A percentile compares a stretch with the other conserved stretches of the same genome.
Conservation (phyloP, 2,888 invertebrate species). For the Cyaniris semiargus region DNA sequence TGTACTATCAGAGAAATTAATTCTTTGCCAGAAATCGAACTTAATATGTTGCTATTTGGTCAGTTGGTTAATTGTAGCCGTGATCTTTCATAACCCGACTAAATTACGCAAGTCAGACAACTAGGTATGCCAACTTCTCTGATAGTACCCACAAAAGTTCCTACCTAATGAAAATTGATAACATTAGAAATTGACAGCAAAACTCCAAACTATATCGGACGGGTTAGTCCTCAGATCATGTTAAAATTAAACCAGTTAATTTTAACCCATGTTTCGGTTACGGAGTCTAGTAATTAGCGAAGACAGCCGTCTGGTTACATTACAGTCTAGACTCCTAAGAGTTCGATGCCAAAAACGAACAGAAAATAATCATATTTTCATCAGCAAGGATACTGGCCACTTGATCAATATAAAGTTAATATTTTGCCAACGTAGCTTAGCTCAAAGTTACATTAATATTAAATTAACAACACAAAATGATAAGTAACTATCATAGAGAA, state of each 20-base stretch:
- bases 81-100: too few species aligned
- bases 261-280: constrained; percentile 20
- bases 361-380: background rate
- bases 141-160: too few species aligned
- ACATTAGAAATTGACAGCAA: constrained; percentile 3
- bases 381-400: background rate
- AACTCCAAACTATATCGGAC: background rate
- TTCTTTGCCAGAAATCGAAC: too few species aligned
- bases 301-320: constrained; percentile 13
- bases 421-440: background rate
- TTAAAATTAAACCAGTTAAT: constrained; percentile 23
- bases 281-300: background rate
- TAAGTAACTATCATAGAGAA: too few species aligned
- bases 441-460: too few species aligned
- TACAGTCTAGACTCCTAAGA: constrained; percentile 3
- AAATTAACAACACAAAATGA: too few species aligned
- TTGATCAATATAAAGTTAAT: background rate
- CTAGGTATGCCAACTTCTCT: too few species aligned
- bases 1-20: too few species aligned
- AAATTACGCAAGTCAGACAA: too few species aligned
- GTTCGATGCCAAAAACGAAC: background rate
- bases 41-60: too few species aligned
- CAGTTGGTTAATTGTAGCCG: too few species aligned
- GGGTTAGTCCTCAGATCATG: constrained; percentile 2
- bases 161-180: background rate